Conservation (phyloP, 2,888 invertebrate genomes). For the Coleophora deauratella region DNA sequence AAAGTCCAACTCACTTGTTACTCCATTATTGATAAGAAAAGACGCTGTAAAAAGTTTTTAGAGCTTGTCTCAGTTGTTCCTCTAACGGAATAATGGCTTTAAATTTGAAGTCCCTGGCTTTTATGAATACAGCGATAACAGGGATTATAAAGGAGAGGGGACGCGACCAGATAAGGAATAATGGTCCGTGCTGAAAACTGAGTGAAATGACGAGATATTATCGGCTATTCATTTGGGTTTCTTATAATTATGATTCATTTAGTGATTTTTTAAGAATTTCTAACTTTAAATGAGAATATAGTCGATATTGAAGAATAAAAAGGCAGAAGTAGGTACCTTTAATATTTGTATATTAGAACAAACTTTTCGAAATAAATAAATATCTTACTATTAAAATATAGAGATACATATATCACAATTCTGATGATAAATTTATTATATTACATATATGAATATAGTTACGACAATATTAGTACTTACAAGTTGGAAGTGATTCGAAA, state of each 20-base stretch:
- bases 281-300: too few relatives aligned
- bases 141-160: slow-evolving; percentile 54
- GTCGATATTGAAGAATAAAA: background rate
- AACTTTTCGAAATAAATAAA: background rate
- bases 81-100: slow-evolving; percentile 49
- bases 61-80: slow-evolving; percentile 38
- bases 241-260: background rate
- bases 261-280: background rate
- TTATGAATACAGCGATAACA: slow-evolving; percentile 58
- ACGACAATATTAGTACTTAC: too few relatives aligned
- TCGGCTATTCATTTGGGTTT: slow-evolving; percentile 10
- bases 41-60: slow-evolving; percentile 44
- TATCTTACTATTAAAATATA: too few relatives aligned
- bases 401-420: too few relatives aligned
- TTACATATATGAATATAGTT: too few relatives aligned
- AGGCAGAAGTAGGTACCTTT: background rate
- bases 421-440: too few relatives aligned
- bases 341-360: background rate
- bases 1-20: slow-evolving; percentile 25
- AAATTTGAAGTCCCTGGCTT: slow-evolving; percentile 52
- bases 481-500: too few relatives aligned
- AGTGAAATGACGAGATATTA: slow-evolving; percentile 33
- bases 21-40: slow-evolving; percentile 32
- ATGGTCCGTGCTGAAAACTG: slow-evolving; percentile 50
- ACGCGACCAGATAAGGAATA: slow-evolving; percentile 45